These are phyloP conservation scores for Lymantria dispar DNA, from an alignment of 2,888 invertebrate genomes.

Conservation along the genomic window DNA sequence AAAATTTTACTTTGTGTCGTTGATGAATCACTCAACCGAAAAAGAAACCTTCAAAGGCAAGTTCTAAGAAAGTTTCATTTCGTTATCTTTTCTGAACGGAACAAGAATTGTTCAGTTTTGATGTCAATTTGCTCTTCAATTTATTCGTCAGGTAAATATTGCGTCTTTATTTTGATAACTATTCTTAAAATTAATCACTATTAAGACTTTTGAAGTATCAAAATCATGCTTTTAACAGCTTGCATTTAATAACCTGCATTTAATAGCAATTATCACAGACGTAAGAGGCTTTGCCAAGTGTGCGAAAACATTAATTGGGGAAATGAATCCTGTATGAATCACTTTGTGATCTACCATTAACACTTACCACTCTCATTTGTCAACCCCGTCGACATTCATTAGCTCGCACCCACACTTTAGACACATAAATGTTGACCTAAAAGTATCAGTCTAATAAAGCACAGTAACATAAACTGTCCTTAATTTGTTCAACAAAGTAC, in stretches of 20 bases:
- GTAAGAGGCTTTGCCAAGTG: too few species aligned
- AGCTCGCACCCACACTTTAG: slow-evolving; percentile 43
- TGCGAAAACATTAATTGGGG: slow-evolving; percentile 7
- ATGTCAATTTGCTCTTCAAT: slow-evolving; percentile 20
- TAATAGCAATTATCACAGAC: too few species aligned
- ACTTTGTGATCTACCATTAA: slow-evolving; percentile 25
- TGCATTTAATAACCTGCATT: too few species aligned
- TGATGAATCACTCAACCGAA: slow-evolving; percentile 41
- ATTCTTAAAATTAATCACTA: too few species aligned
- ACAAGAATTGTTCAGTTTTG: slow-evolving; percentile 35
- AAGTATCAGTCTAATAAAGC: slow-evolving; percentile 17
- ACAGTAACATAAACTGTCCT: slow-evolving; percentile 2
- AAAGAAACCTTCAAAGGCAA: slow-evolving; percentile 34
- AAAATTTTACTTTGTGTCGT: slow-evolving; percentile 37
- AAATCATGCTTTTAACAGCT: too few species aligned
- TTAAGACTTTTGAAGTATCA: too few species aligned
- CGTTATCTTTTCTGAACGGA: slow-evolving; percentile 42
- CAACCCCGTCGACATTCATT: slow-evolving; percentile 55
- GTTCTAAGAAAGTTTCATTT: slow-evolving; percentile 49
- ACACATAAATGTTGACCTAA: slow-evolving; percentile 39
- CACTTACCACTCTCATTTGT: slow-evolving; percentile 59
- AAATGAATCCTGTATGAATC: slow-evolving; percentile 13
- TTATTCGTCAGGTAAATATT: neutral
- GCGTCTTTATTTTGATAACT: too few species aligned
- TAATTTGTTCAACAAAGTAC: neutral